These are phyloP conservation scores for Bambusicola thoracicus DNA, from an alignment of 2,113 vertebrate species.

Conservation along the genomic window DNA sequence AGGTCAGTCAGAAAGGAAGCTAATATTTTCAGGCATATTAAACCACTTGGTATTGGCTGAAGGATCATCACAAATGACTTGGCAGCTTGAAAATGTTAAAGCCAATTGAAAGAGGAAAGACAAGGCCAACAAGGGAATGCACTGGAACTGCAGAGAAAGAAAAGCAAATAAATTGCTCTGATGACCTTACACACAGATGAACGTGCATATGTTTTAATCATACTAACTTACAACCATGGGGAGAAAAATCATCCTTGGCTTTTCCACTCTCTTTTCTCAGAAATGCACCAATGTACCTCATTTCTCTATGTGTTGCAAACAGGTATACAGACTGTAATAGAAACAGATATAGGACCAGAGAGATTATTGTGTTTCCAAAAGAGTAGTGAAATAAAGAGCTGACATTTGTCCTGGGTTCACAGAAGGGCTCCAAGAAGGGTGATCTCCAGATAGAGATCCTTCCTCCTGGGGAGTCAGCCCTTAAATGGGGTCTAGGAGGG, in stretches of 20 bases:
- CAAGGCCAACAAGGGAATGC: background rate
- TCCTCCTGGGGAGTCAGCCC: too few species aligned
- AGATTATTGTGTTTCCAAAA: too few species aligned
- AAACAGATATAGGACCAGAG: too few species aligned
- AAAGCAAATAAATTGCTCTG: background rate
- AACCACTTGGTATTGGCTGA: background rate
- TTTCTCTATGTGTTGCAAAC: too few species aligned
- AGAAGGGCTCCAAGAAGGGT: too few species aligned
- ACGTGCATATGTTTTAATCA: background rate
- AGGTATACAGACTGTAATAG: too few species aligned
- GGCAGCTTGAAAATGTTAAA: constrained; percentile 5
- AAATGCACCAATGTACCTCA: rapidly evolving
- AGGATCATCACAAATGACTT: background rate
- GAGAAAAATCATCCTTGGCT: background rate
- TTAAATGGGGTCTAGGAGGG: too few species aligned
- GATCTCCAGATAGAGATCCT: too few species aligned
- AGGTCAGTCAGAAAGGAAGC: background rate
- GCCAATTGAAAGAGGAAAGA: background rate
- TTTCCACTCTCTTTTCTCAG: background rate
- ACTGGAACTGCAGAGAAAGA: background rate
- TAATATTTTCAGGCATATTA: background rate
- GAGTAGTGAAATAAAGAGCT: too few species aligned
- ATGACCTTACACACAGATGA: background rate
- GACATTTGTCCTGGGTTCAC: too few species aligned
- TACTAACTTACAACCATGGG: rapidly evolving